Conservation (phyloP, 2,888 invertebrate genomes). For the Fragum sueziense region DNA sequence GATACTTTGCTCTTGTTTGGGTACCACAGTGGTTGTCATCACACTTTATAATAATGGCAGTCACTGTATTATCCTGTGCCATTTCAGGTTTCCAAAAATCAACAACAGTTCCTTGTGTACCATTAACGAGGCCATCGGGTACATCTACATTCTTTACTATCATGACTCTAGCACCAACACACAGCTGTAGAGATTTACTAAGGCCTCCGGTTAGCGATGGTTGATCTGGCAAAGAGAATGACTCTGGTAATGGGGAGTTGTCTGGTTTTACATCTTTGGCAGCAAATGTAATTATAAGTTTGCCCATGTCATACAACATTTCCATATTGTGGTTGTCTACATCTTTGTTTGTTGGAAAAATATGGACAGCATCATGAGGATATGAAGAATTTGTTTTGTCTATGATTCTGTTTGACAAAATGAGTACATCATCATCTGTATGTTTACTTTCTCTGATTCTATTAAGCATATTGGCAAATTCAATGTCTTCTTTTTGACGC, state of each 20-base stretch:
- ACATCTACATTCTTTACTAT: constrained; percentile 50
- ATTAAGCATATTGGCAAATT: constrained; percentile 31
- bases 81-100: constrained; percentile 16
- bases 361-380: constrained; percentile 20
- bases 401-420: constrained; percentile 23
- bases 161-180: constrained; percentile 49
- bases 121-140: constrained; percentile 49
- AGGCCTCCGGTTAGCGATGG: constrained; percentile 19
- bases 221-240: constrained; percentile 9
- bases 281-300: constrained; percentile 14
- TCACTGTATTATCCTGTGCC: neutral
- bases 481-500: constrained; percentile 29
- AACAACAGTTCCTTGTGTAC: constrained; percentile 27
- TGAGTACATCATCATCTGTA: constrained; percentile 25
- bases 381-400: neutral
- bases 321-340: constrained; percentile 20
- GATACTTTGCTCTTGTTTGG: neutral
- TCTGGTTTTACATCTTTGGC: constrained; percentile 12
- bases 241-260: constrained; percentile 2
- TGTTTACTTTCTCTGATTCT: constrained; percentile 16
- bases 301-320: constrained; percentile 5
- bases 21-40: neutral
- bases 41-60: neutral
- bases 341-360: constrained; percentile 6
- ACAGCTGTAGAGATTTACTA: constrained; percentile 20